These are phyloP conservation scores for Manis pentadactyla DNA, from an alignment of 2,797 vertebrate genomes.

Conservation along the genomic window DNA sequence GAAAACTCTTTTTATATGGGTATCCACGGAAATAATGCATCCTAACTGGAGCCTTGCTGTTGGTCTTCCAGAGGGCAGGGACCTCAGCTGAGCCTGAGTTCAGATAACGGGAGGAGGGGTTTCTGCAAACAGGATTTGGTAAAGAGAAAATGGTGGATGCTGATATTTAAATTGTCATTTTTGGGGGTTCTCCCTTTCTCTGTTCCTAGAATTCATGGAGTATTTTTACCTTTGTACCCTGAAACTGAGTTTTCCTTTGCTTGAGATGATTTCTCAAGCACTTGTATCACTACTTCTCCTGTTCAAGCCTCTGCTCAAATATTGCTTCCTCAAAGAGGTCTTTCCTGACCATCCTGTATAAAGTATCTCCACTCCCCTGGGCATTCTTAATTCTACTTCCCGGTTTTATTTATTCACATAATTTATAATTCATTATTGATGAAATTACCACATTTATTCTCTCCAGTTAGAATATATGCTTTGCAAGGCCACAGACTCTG, in stretches of 20 bases:
- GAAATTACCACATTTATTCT: conserved; percentile 22
- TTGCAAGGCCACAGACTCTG: not conserved
- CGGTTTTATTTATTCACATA: not conserved
- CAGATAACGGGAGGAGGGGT: not conserved
- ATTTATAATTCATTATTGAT: not conserved
- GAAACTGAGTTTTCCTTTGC: not conserved
- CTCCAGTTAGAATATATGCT: not conserved
- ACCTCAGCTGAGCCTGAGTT: not conserved
- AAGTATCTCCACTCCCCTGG: not conserved
- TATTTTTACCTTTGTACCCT: not conserved
- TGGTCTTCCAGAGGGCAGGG: not conserved
- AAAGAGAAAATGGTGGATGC: not conserved
- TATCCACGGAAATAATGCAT: not conserved
- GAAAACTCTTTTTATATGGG: not conserved
- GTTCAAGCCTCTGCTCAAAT: not conserved
- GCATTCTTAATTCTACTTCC: not conserved
- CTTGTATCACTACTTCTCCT: not conserved
- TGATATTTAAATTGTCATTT: not conserved
- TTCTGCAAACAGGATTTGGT: not conserved
- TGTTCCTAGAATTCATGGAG: not conserved
- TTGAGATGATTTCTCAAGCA: not conserved
- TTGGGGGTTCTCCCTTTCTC: not conserved
- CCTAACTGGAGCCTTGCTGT: not conserved
- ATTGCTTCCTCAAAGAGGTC: not conserved
- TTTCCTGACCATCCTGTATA: not conserved